phyloP scores from a whole-genome alignment of 2,113 vertebrate genomes.

The Pterocles gutturalis region DNA sequence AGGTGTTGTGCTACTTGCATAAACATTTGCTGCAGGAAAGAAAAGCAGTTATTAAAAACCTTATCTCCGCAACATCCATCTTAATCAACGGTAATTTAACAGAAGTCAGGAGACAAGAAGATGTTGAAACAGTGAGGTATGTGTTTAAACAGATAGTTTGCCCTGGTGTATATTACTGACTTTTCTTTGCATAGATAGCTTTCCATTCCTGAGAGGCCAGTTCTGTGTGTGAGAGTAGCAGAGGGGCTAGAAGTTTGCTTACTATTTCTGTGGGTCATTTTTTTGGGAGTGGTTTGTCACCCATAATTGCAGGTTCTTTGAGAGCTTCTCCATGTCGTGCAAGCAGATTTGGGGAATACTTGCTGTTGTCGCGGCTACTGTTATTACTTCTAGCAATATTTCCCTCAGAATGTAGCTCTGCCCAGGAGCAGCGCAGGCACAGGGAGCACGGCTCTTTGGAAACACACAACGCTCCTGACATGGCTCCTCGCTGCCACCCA shows the following conservation, averaged over 20 bases:
- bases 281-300: background rate
- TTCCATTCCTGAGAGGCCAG: background rate
- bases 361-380: background rate
- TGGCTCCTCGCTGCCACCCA: background rate
- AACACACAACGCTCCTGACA: fast-evolving
- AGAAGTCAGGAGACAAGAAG: background rate
- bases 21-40: background rate
- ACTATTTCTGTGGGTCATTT: background rate
- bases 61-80: background rate
- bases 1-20: background rate
- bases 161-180: background rate
- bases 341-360: background rate
- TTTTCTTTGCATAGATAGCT: background rate
- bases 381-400: background rate
- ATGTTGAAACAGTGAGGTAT: background rate
- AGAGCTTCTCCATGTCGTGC: background rate
- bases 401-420: fast-evolving
- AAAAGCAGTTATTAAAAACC: slow-evolving; percentile 26
- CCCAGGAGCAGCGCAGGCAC: background rate
- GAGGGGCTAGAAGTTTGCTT: background rate
- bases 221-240: background rate
- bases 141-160: background rate
- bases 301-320: background rate
- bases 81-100: background rate
- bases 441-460: background rate